Base-by-base conservation (phyloP, 2,888 invertebrate genomes). In the Microctonus brassicae region DNA sequence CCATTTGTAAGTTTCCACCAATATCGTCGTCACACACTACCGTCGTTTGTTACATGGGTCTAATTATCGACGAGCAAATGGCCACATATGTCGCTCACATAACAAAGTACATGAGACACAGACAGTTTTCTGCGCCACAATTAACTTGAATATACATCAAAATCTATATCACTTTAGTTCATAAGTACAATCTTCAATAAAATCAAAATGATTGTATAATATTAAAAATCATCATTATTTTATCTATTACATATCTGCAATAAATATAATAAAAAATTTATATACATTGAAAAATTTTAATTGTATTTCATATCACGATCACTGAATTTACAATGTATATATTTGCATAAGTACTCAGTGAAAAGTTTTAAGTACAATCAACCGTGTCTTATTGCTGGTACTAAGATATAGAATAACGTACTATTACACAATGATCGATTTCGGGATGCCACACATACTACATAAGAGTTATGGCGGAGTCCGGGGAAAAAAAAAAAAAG, bases 381-480 rank as follows among this genome's bases (percentile, higher is more conserved):
- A 7, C 47, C 17, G 20, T 47, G 4, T 6, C 17, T 47, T 47
- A n/a, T 47, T 47, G 17, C 20, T 17, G 39, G 4, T 39, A 47
- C 17, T 4, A 47, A 20, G 47, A n/a, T 47, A 20, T 17, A 9
- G 2, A 47, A 47, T 47, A 17, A 17, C n/a, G n/a, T n/a, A n/a
- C 36, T 36, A 36, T 4, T 20, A 60, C 11, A 60, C 20, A 60
- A 60, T 60, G 20, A 60, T 60, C 60, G 36, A 60, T 60, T 47
- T 20, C 17, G 47, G 47, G 47, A 47, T 47, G 6, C 17, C 20
- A 47, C 47, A 47, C 47, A 17, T 20, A 47, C 47, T 47, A 17
- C 47, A 47, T 47, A 5, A 47, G 20, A 17, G 47, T 17, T 47
- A 47, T 47, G 47, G 47, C 47, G 47, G 17, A 17, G 47, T 20